A percentile compares a stretch with the other conserved stretches of the same genome.
Conservation (phyloP, 2,113 vertebrate genomes). For the Diglossa brunneiventris region DNA sequence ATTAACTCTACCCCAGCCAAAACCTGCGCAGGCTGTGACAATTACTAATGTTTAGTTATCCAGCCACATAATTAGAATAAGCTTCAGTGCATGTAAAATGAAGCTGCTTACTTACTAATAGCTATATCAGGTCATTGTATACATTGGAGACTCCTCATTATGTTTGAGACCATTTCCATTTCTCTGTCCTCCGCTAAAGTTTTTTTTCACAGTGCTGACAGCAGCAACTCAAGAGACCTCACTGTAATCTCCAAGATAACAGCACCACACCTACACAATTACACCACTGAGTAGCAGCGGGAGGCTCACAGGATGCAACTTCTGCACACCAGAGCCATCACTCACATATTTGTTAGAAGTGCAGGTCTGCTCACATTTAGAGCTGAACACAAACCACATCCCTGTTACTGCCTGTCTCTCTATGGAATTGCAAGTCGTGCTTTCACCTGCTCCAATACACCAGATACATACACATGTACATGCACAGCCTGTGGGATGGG, state of each 20-base stretch:
- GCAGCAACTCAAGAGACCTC: neutral
- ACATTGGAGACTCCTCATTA: neutral
- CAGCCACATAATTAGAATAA: neutral
- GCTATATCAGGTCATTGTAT: neutral
- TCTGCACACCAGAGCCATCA: neutral
- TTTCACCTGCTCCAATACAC: neutral
- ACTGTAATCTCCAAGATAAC: neutral
- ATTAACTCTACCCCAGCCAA: neutral
- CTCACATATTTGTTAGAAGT: neutral
- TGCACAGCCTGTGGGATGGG: neutral
- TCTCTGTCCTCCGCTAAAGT: neutral
- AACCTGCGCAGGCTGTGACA: neutral
- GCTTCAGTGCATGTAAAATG: neutral
- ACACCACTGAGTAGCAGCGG: neutral
- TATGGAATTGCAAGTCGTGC: accelerated
- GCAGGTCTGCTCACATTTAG: neutral
- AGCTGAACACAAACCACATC: neutral
- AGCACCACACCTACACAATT: neutral
- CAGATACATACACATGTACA: neutral
- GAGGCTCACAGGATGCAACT: neutral
- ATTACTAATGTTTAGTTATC: neutral
- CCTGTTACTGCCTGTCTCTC: neutral
- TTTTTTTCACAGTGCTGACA: neutral
- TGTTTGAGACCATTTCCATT: neutral
- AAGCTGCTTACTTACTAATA: neutral